phyloP scores from a whole-genome alignment of 2,113 vertebrate genomes.

The Beaufortia kweichowensis region DNA sequence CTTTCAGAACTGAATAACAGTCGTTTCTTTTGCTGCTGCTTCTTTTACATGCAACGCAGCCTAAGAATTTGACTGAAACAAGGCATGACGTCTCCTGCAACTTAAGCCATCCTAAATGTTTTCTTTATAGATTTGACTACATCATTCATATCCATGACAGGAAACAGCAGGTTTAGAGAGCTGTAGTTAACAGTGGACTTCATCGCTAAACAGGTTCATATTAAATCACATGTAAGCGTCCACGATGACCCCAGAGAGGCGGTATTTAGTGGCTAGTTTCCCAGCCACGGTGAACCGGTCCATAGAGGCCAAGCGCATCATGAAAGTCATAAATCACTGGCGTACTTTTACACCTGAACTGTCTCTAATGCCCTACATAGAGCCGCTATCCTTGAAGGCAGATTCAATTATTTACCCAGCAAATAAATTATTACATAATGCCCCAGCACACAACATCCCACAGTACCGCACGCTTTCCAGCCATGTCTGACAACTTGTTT shows the following conservation, averaged over 20 bases:
- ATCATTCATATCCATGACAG: neutral
- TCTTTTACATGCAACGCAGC: no score
- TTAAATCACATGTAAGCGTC: slow-evolving; percentile 45
- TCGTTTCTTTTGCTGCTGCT: no score
- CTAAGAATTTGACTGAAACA: neutral
- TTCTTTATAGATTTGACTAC: neutral
- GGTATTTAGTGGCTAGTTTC: slow-evolving; percentile 41
- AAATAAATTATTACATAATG: slow-evolving; percentile 70
- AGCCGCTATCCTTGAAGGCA: slow-evolving; percentile 56
- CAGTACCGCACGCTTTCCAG: slow-evolving; percentile 49
- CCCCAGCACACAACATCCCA: slow-evolving; percentile 54
- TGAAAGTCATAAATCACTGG: slow-evolving; percentile 54
- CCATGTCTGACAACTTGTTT: slow-evolving; percentile 46
- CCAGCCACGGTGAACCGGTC: slow-evolving; percentile 29
- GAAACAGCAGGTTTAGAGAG: slow-evolving; percentile 6
- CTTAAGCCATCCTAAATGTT: neutral
- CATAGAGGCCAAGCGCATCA: slow-evolving; percentile 37
- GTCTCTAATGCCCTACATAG: slow-evolving; percentile 54
- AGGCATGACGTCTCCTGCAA: neutral
- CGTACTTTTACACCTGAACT: slow-evolving; percentile 53
- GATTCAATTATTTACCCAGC: slow-evolving; percentile 69
- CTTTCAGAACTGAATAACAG: no score
- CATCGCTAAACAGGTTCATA: slow-evolving; percentile 34
- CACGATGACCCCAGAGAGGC: slow-evolving; percentile 44
- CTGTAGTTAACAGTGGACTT: slow-evolving; percentile 13